Percentiles rank a stretch among this genome's conserved stretches.
These are phyloP conservation scores for Andrena hattorfiana DNA, from an alignment of 2,888 invertebrate species.

Conservation along the genomic window DNA sequence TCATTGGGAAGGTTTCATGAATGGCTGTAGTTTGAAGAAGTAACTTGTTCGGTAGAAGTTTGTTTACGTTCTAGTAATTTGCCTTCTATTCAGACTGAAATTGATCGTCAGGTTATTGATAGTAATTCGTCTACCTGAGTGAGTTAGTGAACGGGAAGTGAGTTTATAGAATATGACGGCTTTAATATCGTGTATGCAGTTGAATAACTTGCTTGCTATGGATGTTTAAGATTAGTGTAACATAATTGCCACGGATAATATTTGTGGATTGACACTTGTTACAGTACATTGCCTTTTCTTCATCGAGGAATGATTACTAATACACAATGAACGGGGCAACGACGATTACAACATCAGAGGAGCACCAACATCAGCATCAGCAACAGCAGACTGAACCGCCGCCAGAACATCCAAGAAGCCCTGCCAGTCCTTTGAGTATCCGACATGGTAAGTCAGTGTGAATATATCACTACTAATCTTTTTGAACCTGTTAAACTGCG, in stretches of 20 bases:
- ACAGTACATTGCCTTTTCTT: conserved; percentile 27
- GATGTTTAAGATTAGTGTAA: not conserved
- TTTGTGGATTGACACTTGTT: conserved; percentile 30
- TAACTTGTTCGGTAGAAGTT: not conserved
- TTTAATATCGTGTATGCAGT: no score
- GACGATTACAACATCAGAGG: conserved; percentile 79
- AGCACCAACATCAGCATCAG: conserved; percentile 79
- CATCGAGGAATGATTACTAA: conserved; percentile 32
- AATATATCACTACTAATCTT: not conserved
- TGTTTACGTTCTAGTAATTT: not conserved
- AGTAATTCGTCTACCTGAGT: not conserved
- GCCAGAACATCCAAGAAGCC: conserved; percentile 82
- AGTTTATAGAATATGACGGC: not conserved
- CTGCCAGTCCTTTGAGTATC: conserved; percentile 81
- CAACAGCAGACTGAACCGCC: conserved; percentile 80
- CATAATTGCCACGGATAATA: not conserved
- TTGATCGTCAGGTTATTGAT: not conserved
- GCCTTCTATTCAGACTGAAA: not conserved
- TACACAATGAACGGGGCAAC: conserved; percentile 81
- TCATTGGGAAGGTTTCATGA: not conserved
- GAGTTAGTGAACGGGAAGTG: not conserved
- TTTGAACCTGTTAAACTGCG: not conserved
- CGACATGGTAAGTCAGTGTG: conserved; percentile 80
- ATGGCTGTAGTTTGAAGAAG: not conserved
- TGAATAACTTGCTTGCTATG: not conserved